phyloP scores from a whole-genome alignment of 1,140 invertebrate species.

The Glossosoma conforme region DNA sequence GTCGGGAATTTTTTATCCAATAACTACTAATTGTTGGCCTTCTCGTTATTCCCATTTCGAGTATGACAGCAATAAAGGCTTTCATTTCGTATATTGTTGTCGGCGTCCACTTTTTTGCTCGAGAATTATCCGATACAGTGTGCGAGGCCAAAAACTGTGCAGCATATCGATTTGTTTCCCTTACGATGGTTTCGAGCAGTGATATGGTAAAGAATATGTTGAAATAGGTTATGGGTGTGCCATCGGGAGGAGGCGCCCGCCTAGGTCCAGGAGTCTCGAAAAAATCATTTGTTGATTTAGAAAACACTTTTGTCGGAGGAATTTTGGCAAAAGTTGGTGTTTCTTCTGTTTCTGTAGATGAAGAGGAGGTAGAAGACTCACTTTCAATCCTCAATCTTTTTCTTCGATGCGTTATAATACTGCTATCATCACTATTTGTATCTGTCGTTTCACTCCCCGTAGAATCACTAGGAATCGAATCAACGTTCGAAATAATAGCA shows the following conservation, averaged over 20 bases:
- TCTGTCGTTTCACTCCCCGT: slow-evolving; percentile 9
- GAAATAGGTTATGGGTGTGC: slow-evolving; percentile 24
- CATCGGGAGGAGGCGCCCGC: slow-evolving; percentile 17
- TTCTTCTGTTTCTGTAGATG: slow-evolving; percentile 16
- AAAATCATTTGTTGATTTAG: slow-evolving; percentile 17
- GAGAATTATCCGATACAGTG: slow-evolving; percentile 16
- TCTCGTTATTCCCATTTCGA: slow-evolving; percentile 32
- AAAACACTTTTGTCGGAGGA: slow-evolving; percentile 16
- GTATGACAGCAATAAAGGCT: slow-evolving; percentile 30
- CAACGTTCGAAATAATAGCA: no score
- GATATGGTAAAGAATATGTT: slow-evolving; percentile 24
- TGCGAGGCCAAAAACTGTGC: slow-evolving; percentile 17
- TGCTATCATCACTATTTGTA: slow-evolving; percentile 13
- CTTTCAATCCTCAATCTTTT: slow-evolving; percentile 13
- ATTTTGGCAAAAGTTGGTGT: slow-evolving; percentile 15
- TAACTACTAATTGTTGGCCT: slow-evolving; percentile 30
- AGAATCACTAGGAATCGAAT: no score
- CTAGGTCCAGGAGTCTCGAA: slow-evolving; percentile 26
- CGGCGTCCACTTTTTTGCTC: slow-evolving; percentile 20
- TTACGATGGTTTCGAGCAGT: slow-evolving; percentile 13
- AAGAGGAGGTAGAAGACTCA: slow-evolving; percentile 17
- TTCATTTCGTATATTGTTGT: slow-evolving; percentile 27
- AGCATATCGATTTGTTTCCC: slow-evolving; percentile 21
- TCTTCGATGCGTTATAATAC: slow-evolving; percentile 12
- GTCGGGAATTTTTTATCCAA: slow-evolving; percentile 29